Evolutionary conservation across 2,888 invertebrate genomes (phyloP).

Genomic region (Caenorhabditis uteleia): DNA sequence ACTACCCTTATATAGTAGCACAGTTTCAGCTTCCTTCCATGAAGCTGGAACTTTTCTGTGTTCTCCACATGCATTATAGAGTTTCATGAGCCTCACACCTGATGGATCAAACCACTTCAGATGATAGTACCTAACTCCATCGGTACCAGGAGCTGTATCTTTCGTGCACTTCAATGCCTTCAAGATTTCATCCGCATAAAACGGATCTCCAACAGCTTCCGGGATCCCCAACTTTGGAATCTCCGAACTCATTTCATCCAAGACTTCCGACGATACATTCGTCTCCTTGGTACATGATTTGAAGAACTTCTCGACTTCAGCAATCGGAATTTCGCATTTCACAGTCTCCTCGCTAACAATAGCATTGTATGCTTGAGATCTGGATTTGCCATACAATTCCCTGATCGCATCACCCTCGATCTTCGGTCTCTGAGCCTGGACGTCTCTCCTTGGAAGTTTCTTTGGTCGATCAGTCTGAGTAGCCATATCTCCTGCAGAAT

Average conservation of each 20-base stretch:
- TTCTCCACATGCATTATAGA: not conserved
- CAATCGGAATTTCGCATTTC: slow-evolving; percentile 3
- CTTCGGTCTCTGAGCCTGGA: too few species aligned
- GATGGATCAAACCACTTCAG: slow-evolving; percentile 3
- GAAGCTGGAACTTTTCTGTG: not conserved
- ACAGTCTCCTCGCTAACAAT: too few species aligned
- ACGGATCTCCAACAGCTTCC: not conserved
- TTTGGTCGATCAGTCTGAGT: slow-evolving; percentile 7
- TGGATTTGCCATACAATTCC: too few species aligned
- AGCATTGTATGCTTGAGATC: too few species aligned
- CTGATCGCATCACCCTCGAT: too few species aligned
- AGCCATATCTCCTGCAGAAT: slow-evolving; percentile 5
- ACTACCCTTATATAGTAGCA: slow-evolving; percentile 2
- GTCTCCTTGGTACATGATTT: not conserved
- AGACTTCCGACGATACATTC: slow-evolving; percentile 4
- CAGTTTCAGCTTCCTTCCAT: slow-evolving; percentile 10
- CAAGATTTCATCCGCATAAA: not conserved
- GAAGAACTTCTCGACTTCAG: slow-evolving; percentile 6
- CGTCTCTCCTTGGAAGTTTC: not conserved
- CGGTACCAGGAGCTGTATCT: slow-evolving; percentile 1
- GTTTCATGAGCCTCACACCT: not conserved
- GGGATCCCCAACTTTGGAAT: not conserved
- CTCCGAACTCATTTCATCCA: not conserved
- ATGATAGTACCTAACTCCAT: not conserved
- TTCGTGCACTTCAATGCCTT: not conserved